Evolutionary conservation across 1,140 invertebrate genomes (phyloP).

Genomic region (Helicoverpa zea): DNA sequence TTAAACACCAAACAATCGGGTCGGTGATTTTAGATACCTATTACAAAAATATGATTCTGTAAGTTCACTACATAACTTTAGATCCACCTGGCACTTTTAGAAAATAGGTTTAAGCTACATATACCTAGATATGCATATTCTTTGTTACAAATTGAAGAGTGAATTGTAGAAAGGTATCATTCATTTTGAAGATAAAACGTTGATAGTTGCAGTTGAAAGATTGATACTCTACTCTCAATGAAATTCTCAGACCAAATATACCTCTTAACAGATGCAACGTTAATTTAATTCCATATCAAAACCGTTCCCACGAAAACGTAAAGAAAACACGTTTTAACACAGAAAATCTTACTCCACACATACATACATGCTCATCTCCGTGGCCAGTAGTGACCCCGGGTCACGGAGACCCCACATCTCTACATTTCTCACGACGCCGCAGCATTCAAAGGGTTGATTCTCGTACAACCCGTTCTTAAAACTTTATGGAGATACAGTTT

Average conservation of each 20-base stretch:
- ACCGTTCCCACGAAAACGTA: neutral
- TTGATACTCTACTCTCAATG: neutral
- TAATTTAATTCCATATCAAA: neutral
- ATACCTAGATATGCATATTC: no score
- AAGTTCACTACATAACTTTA: no score
- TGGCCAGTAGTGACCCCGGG: constrained; percentile 65
- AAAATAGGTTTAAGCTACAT: no score
- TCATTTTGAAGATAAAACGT: no score
- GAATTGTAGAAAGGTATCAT: no score
- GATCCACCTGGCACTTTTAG: no score
- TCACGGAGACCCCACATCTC: constrained; percentile 66
- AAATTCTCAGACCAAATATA: neutral
- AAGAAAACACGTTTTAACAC: constrained; percentile 20
- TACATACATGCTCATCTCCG: neutral
- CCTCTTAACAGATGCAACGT: neutral
- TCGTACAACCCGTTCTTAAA: constrained; percentile 49
- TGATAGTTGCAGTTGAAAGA: neutral
- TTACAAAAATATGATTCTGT: no score
- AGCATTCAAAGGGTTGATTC: constrained; percentile 62
- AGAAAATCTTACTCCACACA: neutral
- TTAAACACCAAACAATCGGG: no score
- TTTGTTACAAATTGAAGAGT: no score
- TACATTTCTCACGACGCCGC: constrained; percentile 66
- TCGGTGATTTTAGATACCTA: no score
- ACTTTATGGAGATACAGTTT: constrained; percentile 15